Percentiles rank a stretch among this genome's conserved stretches.
Evolutionary conservation across 2,113 vertebrate genomes (phyloP).

Genomic region (Poeciliopsis turrubarensis): DNA sequence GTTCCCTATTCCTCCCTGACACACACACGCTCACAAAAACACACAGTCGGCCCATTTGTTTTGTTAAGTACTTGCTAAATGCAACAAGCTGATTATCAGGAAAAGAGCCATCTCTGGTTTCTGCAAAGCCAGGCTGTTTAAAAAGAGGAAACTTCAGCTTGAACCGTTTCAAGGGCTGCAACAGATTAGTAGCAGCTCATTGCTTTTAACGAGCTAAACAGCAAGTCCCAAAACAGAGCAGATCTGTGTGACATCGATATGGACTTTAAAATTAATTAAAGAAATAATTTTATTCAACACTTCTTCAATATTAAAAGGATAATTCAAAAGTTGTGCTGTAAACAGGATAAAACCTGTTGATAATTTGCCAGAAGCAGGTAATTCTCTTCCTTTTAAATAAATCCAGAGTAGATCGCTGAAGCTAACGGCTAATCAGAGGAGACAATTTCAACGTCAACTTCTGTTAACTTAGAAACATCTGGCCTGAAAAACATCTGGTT

Average conservation of each 20-base stretch:
- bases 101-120: conserved; percentile 62
- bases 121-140: conserved; percentile 43
- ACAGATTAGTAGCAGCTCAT: not conserved
- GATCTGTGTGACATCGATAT: not conserved
- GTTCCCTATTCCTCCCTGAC: conserved; percentile 30
- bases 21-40: conserved; percentile 29
- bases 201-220: not conserved
- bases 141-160: conserved; percentile 25
- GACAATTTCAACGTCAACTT: no score
- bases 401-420: no score
- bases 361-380: not conserved
- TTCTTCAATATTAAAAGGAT: not conserved
- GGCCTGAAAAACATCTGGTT: not conserved
- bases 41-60: conserved; percentile 83
- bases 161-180: conserved; percentile 21
- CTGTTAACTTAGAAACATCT: not conserved
- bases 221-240: not conserved
- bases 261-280: not conserved
- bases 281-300: not conserved
- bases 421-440: no score
- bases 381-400: not conserved
- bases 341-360: not conserved
- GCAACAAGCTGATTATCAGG: conserved; percentile 83
- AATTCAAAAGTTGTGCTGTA: not conserved
- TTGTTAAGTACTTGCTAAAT: conserved; percentile 86